A percentile compares a stretch with the other conserved stretches of the same genome.
phyloP scores from a whole-genome alignment of 2,797 vertebrate genomes.

The Characodon lateralis region DNA sequence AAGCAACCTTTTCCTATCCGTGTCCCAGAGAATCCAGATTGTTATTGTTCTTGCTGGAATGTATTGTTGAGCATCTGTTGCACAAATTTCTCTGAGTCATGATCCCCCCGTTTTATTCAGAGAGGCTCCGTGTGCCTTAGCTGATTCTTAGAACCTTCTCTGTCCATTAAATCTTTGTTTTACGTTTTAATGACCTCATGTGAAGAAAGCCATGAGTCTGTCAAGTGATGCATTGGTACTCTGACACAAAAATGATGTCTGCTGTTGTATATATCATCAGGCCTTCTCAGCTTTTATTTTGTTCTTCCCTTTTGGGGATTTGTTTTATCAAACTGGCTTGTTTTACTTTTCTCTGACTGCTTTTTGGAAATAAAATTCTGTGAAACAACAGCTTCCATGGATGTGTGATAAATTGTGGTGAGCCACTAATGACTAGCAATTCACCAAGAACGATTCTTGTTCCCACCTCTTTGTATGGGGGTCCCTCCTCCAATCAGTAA shows the following conservation, averaged over 20 bases:
- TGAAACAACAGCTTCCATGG: slow-evolving; percentile 41
- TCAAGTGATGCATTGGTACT: slow-evolving; percentile 76
- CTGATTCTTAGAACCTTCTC: slow-evolving; percentile 88
- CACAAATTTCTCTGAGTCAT: slow-evolving; percentile 88
- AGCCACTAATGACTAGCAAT: not conserved
- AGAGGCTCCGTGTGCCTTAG: slow-evolving; percentile 96
- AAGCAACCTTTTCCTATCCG: slow-evolving; percentile 68
- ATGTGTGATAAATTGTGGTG: slow-evolving; percentile 6
- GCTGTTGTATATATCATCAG: slow-evolving; percentile 89
- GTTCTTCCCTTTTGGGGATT: slow-evolving; percentile 65
- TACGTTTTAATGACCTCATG: slow-evolving; percentile 69
- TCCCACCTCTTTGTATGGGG: not conserved
- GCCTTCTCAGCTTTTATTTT: slow-evolving; percentile 78
- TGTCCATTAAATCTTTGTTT: slow-evolving; percentile 70
- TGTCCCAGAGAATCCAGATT: slow-evolving; percentile 88
- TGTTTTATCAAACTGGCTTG: slow-evolving; percentile 78
- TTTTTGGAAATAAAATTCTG: slow-evolving; percentile 78
- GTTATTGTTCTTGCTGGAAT: slow-evolving; percentile 91
- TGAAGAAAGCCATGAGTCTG: slow-evolving; percentile 77
- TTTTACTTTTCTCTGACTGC: slow-evolving; percentile 79
- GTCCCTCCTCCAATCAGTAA: not conserved
- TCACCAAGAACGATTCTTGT: not conserved
- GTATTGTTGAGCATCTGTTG: slow-evolving; percentile 90
- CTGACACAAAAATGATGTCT: slow-evolving; percentile 83
- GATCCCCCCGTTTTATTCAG: slow-evolving; percentile 70